Conservation (phyloP, 2,113 vertebrate genomes). For the Pachyramphus minor region DNA sequence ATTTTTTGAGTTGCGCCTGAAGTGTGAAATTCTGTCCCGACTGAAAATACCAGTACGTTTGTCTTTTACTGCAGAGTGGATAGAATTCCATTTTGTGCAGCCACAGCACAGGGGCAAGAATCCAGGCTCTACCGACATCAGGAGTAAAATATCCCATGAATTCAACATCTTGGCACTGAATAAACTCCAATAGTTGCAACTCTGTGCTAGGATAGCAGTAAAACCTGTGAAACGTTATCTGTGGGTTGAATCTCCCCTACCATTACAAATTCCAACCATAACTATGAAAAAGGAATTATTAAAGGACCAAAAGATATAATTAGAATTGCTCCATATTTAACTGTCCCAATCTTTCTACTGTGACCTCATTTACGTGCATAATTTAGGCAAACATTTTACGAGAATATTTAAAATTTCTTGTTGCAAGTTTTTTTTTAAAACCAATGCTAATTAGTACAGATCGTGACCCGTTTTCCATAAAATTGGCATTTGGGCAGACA, state of each 20-base stretch:
- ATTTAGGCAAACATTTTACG: neutral
- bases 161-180: conserved; percentile 21
- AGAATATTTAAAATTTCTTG: neutral
- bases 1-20: neutral
- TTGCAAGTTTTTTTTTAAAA: fast-evolving
- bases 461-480: neutral
- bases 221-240: neutral
- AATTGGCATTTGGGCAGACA: neutral
- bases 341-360: neutral
- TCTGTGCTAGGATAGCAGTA: neutral
- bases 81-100: conserved; percentile 12
- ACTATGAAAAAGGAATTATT: neutral
- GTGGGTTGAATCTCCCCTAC: neutral
- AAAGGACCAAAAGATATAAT: neutral
- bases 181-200: neutral
- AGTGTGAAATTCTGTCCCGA: conserved; percentile 11
- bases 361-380: neutral
- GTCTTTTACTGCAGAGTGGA: neutral
- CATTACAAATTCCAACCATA: neutral
- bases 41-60: conserved; percentile 9
- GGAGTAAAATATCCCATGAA: conserved; percentile 43
- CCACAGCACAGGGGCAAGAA: conserved; percentile 20
- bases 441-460: neutral
- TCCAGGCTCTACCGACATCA: conserved; percentile 36
- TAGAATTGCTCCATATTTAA: neutral